Evolutionary conservation across 1,140 invertebrate species (phyloP).

Genomic region (Cardiocondyla obscurior): DNA sequence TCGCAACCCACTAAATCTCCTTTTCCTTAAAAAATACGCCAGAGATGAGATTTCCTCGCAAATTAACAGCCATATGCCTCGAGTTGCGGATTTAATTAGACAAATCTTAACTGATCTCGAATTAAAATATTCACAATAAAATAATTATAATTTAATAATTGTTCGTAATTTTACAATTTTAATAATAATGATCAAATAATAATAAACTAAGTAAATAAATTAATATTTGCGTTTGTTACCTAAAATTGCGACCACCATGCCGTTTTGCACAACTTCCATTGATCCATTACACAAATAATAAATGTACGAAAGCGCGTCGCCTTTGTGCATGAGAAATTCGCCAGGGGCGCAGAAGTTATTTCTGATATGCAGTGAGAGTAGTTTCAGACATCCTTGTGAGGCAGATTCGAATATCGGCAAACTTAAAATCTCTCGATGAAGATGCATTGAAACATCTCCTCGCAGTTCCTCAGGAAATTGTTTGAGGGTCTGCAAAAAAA

Average conservation of each 20-base stretch:
- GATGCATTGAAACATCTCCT: conserved; percentile 97
- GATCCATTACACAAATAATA: conserved; percentile 99
- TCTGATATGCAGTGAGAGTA: conserved; percentile 94
- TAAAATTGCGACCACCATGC: conserved; percentile 98
- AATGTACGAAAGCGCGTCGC: conserved; percentile 97
- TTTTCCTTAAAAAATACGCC: conserved; percentile 88
- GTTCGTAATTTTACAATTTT: background rate
- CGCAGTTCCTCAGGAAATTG: conserved; percentile 98
- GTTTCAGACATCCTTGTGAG: conserved; percentile 95
- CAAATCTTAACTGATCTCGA: background rate
- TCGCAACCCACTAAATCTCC: conserved; percentile 98
- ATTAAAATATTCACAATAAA: background rate
- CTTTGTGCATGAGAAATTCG: conserved; percentile 98
- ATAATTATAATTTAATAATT: background rate
- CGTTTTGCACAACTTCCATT: conserved; percentile 99
- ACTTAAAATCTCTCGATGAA: conserved; percentile 96
- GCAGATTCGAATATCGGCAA: conserved; percentile 97
- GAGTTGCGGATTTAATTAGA: background rate
- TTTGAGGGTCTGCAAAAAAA: conserved; percentile 91
- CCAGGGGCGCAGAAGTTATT: conserved; percentile 98
- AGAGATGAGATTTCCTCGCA: background rate
- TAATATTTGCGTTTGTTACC: conserved; percentile 86
- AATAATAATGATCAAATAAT: background rate
- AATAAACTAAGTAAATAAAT: background rate
- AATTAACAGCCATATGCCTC: background rate